phyloP scores from a whole-genome alignment of 2,113 vertebrate genomes.

The Lampris megalopsis region DNA sequence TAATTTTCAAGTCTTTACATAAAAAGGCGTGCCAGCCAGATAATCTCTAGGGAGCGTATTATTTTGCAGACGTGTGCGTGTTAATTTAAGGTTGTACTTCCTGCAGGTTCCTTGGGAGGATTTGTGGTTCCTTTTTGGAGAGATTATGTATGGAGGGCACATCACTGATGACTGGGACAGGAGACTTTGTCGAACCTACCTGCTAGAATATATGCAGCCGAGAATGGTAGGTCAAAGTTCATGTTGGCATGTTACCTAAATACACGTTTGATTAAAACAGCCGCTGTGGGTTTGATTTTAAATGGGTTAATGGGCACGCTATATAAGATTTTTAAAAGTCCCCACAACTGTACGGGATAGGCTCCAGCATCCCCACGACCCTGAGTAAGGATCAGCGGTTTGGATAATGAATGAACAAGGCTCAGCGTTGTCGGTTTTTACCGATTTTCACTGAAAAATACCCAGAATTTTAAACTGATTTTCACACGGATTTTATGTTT shows the following conservation, averaged over 20 bases:
- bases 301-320: neutral
- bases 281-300: neutral
- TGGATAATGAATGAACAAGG: too few species aligned
- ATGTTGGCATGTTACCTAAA: neutral
- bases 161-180: constrained; percentile 84
- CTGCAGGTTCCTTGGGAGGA: constrained; percentile 86
- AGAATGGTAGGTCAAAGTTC: constrained; percentile 77
- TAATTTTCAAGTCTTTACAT: neutral
- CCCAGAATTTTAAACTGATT: too few species aligned
- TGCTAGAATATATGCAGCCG: constrained; percentile 85
- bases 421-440: too few species aligned
- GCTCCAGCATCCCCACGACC: too few species aligned
- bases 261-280: neutral
- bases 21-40: too few species aligned
- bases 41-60: neutral
- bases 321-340: neutral
- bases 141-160: constrained; percentile 88
- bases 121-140: constrained; percentile 84
- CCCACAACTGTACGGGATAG: neutral
- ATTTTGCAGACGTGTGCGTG: neutral
- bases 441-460: too few species aligned
- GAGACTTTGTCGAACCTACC: constrained; percentile 81
- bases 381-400: too few species aligned
- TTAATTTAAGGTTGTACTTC: constrained; percentile 24
- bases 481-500: too few species aligned